phyloP scores from a whole-genome alignment of 2,888 invertebrate species.

The Ichneumoninae sp. region DNA sequence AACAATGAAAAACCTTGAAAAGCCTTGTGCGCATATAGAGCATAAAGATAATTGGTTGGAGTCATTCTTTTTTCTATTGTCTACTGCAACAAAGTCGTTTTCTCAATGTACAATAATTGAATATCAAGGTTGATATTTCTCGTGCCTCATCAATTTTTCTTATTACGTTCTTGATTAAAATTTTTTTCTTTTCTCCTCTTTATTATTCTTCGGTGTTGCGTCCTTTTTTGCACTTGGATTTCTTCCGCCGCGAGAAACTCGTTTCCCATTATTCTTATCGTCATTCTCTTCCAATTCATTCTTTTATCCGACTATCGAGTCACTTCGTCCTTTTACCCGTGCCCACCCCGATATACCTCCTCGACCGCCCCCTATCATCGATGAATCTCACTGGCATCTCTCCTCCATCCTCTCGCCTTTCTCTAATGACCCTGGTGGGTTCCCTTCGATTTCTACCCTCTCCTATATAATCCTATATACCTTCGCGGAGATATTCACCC shows the following conservation, averaged over 20 bases:
- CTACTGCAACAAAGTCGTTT: not conserved
- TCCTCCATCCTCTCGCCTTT: constrained; percentile 58
- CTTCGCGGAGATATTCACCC: constrained; percentile 59
- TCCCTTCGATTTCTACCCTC: constrained; percentile 68
- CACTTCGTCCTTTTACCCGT: constrained; percentile 24
- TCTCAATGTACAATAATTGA: not conserved
- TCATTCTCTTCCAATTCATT: constrained; percentile 64
- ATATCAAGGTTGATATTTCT: not conserved
- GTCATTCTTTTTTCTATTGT: not conserved
- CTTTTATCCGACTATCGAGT: constrained; percentile 59
- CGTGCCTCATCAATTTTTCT: not conserved
- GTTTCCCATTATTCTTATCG: constrained; percentile 66
- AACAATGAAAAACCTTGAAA: not conserved
- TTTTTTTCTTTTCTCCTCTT: constrained; percentile 1
- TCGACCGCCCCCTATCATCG: constrained; percentile 64
- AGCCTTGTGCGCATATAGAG: too few species aligned
- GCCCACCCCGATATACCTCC: constrained; percentile 48
- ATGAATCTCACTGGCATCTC: constrained; percentile 56
- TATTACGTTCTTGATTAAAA: not conserved
- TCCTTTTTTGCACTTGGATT: constrained; percentile 34
- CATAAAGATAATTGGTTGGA: not conserved
- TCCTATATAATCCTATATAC: constrained; percentile 24
- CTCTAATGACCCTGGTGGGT: constrained; percentile 64
- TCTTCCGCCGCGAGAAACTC: constrained; percentile 11
- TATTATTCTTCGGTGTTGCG: constrained; percentile 30